Conservation (phyloP, 2,113 vertebrate species). For the Ploceus nigricollis region DNA sequence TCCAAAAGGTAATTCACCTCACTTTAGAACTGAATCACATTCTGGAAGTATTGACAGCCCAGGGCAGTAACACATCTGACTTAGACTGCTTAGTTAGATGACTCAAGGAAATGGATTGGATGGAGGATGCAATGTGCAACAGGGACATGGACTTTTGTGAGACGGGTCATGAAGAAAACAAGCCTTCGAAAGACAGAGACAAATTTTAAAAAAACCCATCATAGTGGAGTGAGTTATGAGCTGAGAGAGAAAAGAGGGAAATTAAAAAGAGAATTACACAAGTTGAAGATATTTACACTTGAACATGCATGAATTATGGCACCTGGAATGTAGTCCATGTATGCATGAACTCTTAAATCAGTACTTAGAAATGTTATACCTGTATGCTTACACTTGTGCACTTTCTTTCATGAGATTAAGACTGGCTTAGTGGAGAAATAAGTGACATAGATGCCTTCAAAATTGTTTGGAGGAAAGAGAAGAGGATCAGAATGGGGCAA, state of each 20-base stretch:
- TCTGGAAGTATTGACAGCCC: neutral
- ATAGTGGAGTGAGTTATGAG: accelerated
- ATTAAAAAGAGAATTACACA: neutral
- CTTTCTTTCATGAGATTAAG: neutral
- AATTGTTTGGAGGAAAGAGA: neutral
- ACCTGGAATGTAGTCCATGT: neutral
- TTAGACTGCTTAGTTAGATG: neutral
- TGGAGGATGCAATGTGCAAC: neutral
- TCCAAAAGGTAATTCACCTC: neutral
- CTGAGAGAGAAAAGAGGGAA: neutral
- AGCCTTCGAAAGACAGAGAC: neutral
- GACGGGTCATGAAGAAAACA: neutral
- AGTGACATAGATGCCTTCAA: neutral
- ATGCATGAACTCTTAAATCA: neutral
- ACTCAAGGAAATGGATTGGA: neutral
- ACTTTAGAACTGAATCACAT: neutral
- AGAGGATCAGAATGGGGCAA: neutral
- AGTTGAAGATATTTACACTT: neutral
- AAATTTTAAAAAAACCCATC: neutral
- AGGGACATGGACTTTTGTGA: neutral
- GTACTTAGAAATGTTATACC: neutral
- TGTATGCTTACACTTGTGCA: neutral
- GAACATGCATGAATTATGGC: neutral
- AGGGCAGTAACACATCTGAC: neutral
- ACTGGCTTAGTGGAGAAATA: neutral